phyloP scores from a whole-genome alignment of 2,113 vertebrate species.

The Canis aureus region DNA sequence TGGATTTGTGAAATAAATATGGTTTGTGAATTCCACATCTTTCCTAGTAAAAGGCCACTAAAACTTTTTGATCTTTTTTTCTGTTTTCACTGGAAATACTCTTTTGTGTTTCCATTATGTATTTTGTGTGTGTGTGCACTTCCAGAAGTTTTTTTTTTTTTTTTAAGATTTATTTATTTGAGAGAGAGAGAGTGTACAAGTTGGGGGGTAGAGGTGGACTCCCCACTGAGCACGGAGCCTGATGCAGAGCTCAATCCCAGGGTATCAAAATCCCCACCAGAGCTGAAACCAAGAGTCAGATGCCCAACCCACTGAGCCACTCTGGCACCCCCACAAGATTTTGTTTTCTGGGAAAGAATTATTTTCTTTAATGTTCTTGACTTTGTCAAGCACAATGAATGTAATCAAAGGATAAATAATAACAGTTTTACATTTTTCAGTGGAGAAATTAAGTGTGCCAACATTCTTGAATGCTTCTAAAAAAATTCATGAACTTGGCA shows the following conservation, averaged over 20 bases:
- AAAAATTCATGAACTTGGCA: background rate
- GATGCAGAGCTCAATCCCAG: too few relatives aligned
- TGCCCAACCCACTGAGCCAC: background rate
- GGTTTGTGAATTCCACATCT: background rate
- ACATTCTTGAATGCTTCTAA: background rate
- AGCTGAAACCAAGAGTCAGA: background rate
- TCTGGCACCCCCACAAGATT: background rate
- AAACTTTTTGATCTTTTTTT: conserved; percentile 22
- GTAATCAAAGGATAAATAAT: background rate
- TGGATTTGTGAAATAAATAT: background rate
- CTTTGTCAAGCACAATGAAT: background rate
- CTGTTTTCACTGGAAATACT: conserved; percentile 6
- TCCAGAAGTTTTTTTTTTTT: conserved; percentile 32
- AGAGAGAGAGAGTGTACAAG: background rate
- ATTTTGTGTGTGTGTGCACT: conserved; percentile 1
- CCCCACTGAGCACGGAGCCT: background rate
- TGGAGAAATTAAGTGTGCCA: background rate
- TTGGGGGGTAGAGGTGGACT: background rate
- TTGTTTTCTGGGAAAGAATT: conserved; percentile 37
- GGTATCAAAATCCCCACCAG: background rate
- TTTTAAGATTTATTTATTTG: background rate
- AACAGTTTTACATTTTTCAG: conserved; percentile 26
- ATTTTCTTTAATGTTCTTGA: background rate
- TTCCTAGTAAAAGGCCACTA: background rate
- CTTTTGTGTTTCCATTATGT: background rate